Conservation (phyloP, 2,113 vertebrate genomes). For the Psittacus erithacus region DNA sequence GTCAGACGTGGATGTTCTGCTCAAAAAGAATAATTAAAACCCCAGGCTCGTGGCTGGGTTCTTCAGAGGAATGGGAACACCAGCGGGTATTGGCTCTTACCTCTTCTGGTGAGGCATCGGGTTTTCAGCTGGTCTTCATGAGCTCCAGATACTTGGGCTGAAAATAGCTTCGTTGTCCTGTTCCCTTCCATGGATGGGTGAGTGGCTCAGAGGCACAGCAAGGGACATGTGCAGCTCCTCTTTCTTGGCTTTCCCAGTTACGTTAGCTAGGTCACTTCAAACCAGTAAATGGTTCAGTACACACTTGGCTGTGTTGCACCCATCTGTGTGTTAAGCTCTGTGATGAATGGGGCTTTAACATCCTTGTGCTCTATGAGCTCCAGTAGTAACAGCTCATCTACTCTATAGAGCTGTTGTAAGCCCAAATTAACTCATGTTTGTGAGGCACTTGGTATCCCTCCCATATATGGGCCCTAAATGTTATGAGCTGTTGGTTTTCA, state of each 20-base stretch:
- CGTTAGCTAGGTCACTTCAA: accelerated
- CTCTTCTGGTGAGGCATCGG: neutral
- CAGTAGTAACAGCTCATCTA: neutral
- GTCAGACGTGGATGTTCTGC: neutral
- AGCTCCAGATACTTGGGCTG: neutral
- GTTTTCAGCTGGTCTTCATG: neutral
- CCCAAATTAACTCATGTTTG: neutral
- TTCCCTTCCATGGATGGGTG: neutral
- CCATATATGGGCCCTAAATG: too few relatives aligned
- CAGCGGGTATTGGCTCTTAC: neutral
- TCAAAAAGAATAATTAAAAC: neutral
- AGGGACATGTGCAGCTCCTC: neutral
- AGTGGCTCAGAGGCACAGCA: neutral
- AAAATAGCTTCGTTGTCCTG: neutral
- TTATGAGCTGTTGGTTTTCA: neutral
- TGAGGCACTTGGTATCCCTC: neutral
- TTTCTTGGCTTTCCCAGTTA: neutral
- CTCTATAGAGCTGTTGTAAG: neutral
- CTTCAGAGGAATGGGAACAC: neutral
- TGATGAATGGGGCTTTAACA: accelerated
- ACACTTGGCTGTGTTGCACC: neutral
- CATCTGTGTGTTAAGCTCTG: neutral
- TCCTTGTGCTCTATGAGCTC: accelerated
- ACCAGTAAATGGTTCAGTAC: neutral
- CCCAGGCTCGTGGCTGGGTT: neutral